These are phyloP conservation scores for Melitaea athalia DNA, from an alignment of 2,888 invertebrate genomes.

Conservation along the genomic window DNA sequence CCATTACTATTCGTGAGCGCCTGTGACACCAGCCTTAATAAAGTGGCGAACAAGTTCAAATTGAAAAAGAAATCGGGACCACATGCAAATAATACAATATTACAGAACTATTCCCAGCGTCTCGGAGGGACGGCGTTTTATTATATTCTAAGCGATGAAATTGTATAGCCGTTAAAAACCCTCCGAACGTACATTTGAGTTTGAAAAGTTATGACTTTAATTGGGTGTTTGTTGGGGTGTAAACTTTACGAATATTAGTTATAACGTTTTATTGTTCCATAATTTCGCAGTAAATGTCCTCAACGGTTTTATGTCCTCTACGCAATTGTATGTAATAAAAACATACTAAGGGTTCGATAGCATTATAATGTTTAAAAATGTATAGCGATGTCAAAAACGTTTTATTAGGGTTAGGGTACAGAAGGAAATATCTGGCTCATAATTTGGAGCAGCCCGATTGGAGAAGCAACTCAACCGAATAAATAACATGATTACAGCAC, in stretches of 20 bases:
- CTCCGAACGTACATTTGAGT: neutral
- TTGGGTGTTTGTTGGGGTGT: neutral
- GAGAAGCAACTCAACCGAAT: too few species aligned
- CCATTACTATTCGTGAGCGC: conserved; percentile 49
- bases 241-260: neutral
- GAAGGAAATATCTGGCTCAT: too few species aligned
- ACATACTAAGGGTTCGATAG: too few species aligned
- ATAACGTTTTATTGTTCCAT: neutral
- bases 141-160: conserved; percentile 29
- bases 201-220: conserved; percentile 1
- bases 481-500: too few species aligned
- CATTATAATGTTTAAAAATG: too few species aligned
- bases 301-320: too few species aligned
- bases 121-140: conserved; percentile 25
- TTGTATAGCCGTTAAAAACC: conserved; percentile 16
- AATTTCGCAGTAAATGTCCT: neutral
- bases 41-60: conserved; percentile 71
- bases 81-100: conserved; percentile 71
- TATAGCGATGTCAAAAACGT: too few species aligned
- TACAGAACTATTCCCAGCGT: conserved; percentile 51
- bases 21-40: conserved; percentile 67
- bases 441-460: too few species aligned
- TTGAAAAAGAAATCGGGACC: conserved; percentile 73
- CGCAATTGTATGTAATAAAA: too few species aligned
- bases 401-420: too few species aligned